These are phyloP conservation scores for Lynx canadensis DNA, from an alignment of 2,113 vertebrate genomes.

Conservation along the genomic window DNA sequence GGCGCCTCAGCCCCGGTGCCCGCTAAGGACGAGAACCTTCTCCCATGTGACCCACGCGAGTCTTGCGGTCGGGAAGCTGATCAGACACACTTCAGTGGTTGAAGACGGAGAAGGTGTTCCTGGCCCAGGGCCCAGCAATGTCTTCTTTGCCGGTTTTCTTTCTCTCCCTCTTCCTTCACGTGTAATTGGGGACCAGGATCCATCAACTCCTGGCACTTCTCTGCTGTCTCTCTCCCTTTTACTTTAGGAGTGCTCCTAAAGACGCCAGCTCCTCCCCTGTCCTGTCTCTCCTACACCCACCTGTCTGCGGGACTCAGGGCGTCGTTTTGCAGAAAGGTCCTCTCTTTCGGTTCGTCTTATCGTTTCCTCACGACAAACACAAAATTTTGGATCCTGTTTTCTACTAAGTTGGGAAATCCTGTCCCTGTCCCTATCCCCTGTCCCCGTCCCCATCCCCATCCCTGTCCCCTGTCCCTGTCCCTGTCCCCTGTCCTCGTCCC, in stretches of 20 bases:
- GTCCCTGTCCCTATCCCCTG: too few relatives aligned
- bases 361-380: not conserved
- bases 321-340: too few relatives aligned
- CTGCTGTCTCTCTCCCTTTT: too few relatives aligned
- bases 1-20: not conserved
- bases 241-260: not conserved
- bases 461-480: too few relatives aligned
- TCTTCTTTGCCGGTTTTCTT: not conserved
- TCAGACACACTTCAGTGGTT: not conserved
- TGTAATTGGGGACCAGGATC: not conserved
- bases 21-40: not conserved
- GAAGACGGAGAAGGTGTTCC: not conserved
- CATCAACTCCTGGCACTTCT: accelerated
- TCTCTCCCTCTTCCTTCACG: not conserved
- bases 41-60: accelerated
- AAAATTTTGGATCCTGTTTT: not conserved
- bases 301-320: not conserved
- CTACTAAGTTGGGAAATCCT: not conserved
- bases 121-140: too few relatives aligned
- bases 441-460: too few relatives aligned
- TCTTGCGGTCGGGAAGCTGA: accelerated
- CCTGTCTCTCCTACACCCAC: too few relatives aligned
- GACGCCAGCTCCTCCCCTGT: not conserved
- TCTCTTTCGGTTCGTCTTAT: not conserved
- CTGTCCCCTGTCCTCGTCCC: too few relatives aligned